Conservation (phyloP, 1,140 invertebrate genomes). For the Saccostrea cuccullata region DNA sequence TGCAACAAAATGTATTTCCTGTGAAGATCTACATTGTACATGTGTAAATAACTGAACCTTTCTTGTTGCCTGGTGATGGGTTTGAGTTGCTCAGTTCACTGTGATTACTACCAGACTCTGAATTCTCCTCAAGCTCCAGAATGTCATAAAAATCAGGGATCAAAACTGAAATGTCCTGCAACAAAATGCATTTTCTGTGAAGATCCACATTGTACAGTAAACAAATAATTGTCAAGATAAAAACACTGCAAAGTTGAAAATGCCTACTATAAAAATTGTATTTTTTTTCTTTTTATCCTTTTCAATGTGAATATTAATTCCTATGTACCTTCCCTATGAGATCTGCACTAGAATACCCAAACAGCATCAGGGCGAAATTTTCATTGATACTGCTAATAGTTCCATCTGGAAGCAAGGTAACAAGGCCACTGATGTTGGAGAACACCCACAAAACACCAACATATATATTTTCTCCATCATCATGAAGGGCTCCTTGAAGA, state of each 20-base stretch:
- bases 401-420: constrained; percentile 83
- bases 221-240: too few species aligned
- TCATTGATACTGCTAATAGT: constrained; percentile 85
- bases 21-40: too few species aligned
- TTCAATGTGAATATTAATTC: too few species aligned
- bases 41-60: background rate
- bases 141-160: constrained; percentile 71
- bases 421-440: constrained; percentile 84
- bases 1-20: constrained; percentile 36
- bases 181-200: background rate
- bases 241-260: too few species aligned
- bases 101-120: constrained; percentile 14
- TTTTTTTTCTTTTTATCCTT: too few species aligned
- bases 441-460: constrained; percentile 80
- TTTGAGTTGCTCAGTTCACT: constrained; percentile 33
- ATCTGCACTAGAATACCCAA: constrained; percentile 83
- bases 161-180: constrained; percentile 66
- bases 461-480: constrained; percentile 60
- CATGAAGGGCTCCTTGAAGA: background rate
- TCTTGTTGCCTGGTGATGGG: background rate
- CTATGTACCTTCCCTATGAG: constrained; percentile 81
- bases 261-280: too few species aligned
- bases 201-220: too few species aligned
- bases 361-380: constrained; percentile 84
- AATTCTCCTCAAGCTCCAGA: constrained; percentile 46